These are phyloP conservation scores for Hiodon tergisus DNA, from an alignment of 2,113 vertebrate species.

Conservation along the genomic window DNA sequence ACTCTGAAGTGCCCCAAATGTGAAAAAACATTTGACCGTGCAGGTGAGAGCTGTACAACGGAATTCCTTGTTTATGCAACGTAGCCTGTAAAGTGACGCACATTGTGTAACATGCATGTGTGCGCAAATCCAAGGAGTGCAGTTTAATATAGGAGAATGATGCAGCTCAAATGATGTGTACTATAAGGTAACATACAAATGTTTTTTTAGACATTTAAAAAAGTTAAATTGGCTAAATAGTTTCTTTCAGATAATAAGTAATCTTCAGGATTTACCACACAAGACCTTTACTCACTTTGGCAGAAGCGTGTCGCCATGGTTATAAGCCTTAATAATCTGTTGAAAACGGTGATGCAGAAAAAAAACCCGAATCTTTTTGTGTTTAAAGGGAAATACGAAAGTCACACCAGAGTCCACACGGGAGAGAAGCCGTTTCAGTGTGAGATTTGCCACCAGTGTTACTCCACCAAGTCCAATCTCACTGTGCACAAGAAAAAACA, in stretches of 20 bases:
- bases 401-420: slow-evolving; percentile 92
- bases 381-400: slow-evolving; percentile 86
- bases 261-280: too few relatives aligned
- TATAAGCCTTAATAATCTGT: neutral
- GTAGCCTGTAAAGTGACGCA: too few relatives aligned
- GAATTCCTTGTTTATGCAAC: neutral
- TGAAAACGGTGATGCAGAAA: neutral
- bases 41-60: slow-evolving; percentile 69
- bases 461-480: slow-evolving; percentile 97
- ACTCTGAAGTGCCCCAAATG: slow-evolving; percentile 89
- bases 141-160: too few relatives aligned
- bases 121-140: too few relatives aligned
- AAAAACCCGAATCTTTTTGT: slow-evolving; percentile 10
- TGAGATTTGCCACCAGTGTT: slow-evolving; percentile 90
- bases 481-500: slow-evolving; percentile 95
- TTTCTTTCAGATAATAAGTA: too few relatives aligned
- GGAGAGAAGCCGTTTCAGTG: slow-evolving; percentile 97
- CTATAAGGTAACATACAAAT: too few relatives aligned
- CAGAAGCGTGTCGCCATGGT: too few relatives aligned
- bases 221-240: too few relatives aligned
- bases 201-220: too few relatives aligned
- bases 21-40: slow-evolving; percentile 90
- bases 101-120: too few relatives aligned
- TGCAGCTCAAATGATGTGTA: too few relatives aligned
- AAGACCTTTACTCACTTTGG: too few relatives aligned